Conservation (phyloP, 2,888 invertebrate species). For the Strigamia maritima region DNA sequence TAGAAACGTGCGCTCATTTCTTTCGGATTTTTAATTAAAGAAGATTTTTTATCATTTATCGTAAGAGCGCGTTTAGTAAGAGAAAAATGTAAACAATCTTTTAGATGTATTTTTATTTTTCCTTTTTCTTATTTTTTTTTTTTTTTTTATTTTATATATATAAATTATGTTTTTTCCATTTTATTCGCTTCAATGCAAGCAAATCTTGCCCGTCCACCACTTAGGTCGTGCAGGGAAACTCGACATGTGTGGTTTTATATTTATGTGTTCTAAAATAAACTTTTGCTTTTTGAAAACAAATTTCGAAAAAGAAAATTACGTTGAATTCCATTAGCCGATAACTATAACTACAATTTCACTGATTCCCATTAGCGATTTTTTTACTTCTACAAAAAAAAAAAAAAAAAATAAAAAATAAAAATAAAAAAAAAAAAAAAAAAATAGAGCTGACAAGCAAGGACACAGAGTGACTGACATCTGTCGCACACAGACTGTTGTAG, state of each 20-base stretch:
- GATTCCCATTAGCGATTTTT: no score
- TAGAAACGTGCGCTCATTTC: background rate
- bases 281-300: no score
- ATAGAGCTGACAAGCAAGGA: no score
- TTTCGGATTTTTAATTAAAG: background rate
- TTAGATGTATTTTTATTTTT: background rate
- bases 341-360: no score
- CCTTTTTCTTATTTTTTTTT: background rate
- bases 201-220: background rate
- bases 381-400: no score
- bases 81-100: background rate
- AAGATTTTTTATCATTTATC: background rate
- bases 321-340: no score
- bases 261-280: no score
- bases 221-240: background rate
- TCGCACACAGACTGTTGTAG: background rate
- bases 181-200: background rate
- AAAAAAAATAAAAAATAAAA: background rate
- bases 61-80: background rate
- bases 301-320: no score
- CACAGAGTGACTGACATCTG: background rate
- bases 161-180: background rate
- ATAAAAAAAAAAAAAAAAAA: no score
- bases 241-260: background rate
- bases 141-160: background rate